Evolutionary conservation across 2,113 vertebrate genomes (phyloP).

Genomic region (Syrmaticus mikado): DNA sequence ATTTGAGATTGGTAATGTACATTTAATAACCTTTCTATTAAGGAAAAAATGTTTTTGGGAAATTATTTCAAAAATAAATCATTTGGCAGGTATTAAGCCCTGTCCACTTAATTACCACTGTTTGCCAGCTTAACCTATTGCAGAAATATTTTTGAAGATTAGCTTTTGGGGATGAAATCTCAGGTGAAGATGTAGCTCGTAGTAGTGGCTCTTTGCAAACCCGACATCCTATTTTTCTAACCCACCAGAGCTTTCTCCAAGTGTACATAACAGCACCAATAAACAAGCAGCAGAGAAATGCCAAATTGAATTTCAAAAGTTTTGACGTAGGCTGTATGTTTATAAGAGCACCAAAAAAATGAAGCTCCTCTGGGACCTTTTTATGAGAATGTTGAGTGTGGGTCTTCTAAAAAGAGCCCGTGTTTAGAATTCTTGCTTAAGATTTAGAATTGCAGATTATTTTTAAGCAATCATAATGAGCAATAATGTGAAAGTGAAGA

Average conservation of each 20-base stretch:
- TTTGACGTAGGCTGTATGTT: background rate
- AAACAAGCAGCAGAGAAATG: background rate
- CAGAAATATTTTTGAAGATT: background rate
- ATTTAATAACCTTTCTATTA: background rate
- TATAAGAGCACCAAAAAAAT: background rate
- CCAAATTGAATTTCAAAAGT: accelerated
- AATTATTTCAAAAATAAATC: background rate
- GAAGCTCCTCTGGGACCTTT: background rate
- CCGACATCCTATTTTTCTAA: background rate
- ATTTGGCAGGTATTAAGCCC: background rate
- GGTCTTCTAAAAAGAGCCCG: background rate
- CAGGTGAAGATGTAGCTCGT: background rate
- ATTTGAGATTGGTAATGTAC: background rate
- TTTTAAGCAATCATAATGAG: background rate
- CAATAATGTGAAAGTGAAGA: background rate
- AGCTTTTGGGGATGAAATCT: background rate
- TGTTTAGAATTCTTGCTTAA: background rate
- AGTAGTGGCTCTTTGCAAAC: background rate
- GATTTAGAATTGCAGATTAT: background rate
- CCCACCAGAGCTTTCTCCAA: background rate
- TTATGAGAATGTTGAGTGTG: background rate
- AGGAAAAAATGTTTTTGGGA: background rate
- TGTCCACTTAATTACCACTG: accelerated
- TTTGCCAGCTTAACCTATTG: background rate
- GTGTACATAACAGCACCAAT: background rate